Evolutionary conservation across 2,797 vertebrate genomes (phyloP).

Genomic region (Sardinella longiceps): DNA sequence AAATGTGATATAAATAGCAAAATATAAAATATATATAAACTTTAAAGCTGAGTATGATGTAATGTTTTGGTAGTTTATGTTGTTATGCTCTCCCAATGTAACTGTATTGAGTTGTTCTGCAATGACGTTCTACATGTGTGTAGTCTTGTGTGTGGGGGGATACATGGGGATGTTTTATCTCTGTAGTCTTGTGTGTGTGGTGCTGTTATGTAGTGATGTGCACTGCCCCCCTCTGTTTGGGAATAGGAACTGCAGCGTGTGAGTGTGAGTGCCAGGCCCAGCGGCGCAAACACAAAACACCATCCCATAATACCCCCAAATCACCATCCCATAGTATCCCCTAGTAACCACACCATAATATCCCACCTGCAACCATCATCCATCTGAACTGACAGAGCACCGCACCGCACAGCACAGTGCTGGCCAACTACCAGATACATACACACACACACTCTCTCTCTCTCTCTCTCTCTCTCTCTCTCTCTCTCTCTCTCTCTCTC

Average conservation of each 20-base stretch:
- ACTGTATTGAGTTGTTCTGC: too few relatives aligned
- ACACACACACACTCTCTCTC: neutral
- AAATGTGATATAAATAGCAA: too few relatives aligned
- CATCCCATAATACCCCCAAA: conserved; percentile 1
- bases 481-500: neutral
- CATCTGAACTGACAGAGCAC: neutral
- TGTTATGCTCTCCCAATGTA: too few relatives aligned
- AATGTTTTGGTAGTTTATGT: too few relatives aligned
- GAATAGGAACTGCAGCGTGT: neutral
- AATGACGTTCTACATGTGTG: too few relatives aligned
- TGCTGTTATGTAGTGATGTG: neutral
- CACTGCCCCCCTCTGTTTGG: neutral
- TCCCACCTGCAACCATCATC: neutral
- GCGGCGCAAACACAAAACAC: neutral
- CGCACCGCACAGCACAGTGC: conserved; percentile 43
- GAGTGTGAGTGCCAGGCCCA: neutral
- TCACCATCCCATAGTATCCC: neutral
- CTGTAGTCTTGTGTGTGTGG: neutral
- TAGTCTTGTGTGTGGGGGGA: neutral
- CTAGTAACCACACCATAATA: neutral
- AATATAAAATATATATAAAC: too few relatives aligned
- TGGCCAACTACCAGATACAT: conserved; percentile 74
- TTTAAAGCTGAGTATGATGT: too few relatives aligned
- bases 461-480: neutral
- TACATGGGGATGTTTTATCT: too few relatives aligned